These are phyloP conservation scores for Heterodera filipjevi DNA, from an alignment of 2,888 invertebrate species.

Conservation along the genomic window DNA sequence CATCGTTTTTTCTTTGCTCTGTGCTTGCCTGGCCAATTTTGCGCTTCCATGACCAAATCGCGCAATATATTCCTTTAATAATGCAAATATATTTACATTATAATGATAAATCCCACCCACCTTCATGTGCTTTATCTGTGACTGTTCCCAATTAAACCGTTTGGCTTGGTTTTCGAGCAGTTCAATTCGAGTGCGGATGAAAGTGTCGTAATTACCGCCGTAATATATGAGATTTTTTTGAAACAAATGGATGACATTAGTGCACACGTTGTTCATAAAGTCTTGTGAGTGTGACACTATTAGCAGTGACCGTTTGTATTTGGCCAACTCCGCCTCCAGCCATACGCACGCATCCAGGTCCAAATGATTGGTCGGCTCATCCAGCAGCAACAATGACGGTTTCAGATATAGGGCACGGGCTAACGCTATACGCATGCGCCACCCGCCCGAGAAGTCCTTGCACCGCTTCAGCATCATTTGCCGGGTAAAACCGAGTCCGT, in stretches of 20 bases:
- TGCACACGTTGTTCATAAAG: slow-evolving; percentile 91
- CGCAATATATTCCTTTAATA: slow-evolving; percentile 86
- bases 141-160: slow-evolving; percentile 99
- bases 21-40: slow-evolving; percentile 95
- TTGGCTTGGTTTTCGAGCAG: slow-evolving; percentile 97
- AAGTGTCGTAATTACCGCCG: slow-evolving; percentile 93
- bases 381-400: slow-evolving; percentile 71
- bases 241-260: slow-evolving; percentile 91
- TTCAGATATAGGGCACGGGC: slow-evolving; percentile 71
- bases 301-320: slow-evolving; percentile 92
- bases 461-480: slow-evolving; percentile 73
- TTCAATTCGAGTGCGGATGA: slow-evolving; percentile 88
- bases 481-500: slow-evolving; percentile 89
- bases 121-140: slow-evolving; percentile 99
- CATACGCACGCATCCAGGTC: slow-evolving; percentile 69
- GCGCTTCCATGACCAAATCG: slow-evolving; percentile 99
- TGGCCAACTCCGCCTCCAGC: slow-evolving; percentile 60
- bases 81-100: background rate
- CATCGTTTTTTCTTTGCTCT: slow-evolving; percentile 97
- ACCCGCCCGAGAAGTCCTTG: slow-evolving; percentile 72
- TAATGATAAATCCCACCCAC: slow-evolving; percentile 66
- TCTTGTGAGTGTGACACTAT: slow-evolving; percentile 98
- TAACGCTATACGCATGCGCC: slow-evolving; percentile 72
- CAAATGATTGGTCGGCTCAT: slow-evolving; percentile 72
- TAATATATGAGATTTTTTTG: slow-evolving; percentile 91